Evolutionary conservation across 2,797 vertebrate species (phyloP), one percentile per base, ranked within the genome.

Genomic region (Labeo calbasu): DNA sequence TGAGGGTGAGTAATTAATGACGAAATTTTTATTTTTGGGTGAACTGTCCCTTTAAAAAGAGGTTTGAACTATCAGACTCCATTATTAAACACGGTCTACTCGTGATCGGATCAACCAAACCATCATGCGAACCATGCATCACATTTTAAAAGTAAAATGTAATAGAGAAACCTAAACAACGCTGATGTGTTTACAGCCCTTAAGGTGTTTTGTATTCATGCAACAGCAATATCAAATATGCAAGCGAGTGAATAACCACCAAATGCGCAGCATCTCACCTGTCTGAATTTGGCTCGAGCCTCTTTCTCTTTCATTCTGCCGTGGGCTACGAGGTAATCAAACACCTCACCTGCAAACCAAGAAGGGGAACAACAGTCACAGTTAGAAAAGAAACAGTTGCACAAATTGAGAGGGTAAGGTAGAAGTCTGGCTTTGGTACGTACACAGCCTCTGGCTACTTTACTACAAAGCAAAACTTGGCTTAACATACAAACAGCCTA

Each of bases 281-380:
- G 97, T 92, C 97, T 92, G 93, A 98, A 98, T 92, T 98, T 99
- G 92, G 96, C 96, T 88, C 97, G 92, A 10, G 97, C 97, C 87
- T 98, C 97, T 86, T 98, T 98, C 93, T 98, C 97, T 93, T 97
- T 98, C 97, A 98, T 98, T 86, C 97, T 95, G 89, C 97, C 97
- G 0, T 97, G 94, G 91, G 94, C 91, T 89, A 95, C 95, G 57
- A 95, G 94, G 96, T 98, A 99, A 94, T 98, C 97, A 13, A 98
- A 99, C 88, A 98, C 97, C 94, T 99, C 97, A 71, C 97, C 97
- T 99, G 83, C 1, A 88, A 25, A 51, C 40, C 19, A 79, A 70
- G 21, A 25, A 69, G 53, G 5, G n/a, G 78, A 13, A 84, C 50
- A 85, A 51, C 50, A 59, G 40, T 76, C 28, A 77, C 4, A 23